Base-by-base conservation (phyloP, 2,113 vertebrate species). In the Rhineura floridana region DNA sequence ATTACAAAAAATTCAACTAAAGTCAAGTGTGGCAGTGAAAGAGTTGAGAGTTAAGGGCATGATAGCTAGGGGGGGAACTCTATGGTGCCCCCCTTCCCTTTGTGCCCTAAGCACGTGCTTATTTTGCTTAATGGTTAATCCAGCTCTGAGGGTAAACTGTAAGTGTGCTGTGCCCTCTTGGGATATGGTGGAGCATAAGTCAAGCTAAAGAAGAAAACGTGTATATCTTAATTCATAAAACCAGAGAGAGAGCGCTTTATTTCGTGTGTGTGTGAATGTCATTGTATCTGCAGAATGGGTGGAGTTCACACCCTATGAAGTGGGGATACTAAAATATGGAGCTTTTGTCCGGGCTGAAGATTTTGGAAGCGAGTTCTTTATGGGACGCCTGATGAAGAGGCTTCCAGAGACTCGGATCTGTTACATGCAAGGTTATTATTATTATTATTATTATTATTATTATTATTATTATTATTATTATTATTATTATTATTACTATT, bases 291-390 rank as follows among this genome's bases (percentile, higher is more conserved):
- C 90, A 98, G 98, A 98, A 90, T 98, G 98, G 98, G 96, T 96
- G 36, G 98, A 98, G 89, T 98, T 98, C 89, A 98, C 98, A 0
- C 98, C 98, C 21, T 98, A 97, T 1, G 98, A 99, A 86, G 98
- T 98, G 30, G 98, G 98, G 76, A 83, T 99, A 50, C 95, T 96
- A 87, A 99, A 99, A 93, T 98, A 98, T 0, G 98, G 98, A 8
- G 97, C 95, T 30, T 98, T 96, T 89, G 93, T 98, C 83, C 96
- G 89, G 0, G 11, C 93, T 2, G 97, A 98, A 89, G 95, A 98
- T 91, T 98, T 98, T 62, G 98, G 98, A 63, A 98, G 98, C 0
- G 96, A 98, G 83, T 98, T 98, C 96, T 98, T 98, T 95, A 98
- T 98, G 92, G 98, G 98, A 55, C 94, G 96, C 62, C 87, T 98